Conservation (phyloP, 2,113 vertebrate genomes). For the Cynopterus brachyotis region DNA sequence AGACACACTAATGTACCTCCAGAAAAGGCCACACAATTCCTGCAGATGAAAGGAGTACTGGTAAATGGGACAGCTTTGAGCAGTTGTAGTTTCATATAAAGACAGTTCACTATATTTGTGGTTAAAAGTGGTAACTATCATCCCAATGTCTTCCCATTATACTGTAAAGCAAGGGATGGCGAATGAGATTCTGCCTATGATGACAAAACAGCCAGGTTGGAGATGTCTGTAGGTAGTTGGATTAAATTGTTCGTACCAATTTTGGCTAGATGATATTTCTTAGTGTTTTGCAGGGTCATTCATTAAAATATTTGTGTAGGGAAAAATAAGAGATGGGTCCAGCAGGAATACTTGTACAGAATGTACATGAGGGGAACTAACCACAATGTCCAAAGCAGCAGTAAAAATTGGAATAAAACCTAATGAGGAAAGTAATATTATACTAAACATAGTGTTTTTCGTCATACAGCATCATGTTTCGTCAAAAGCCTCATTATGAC, state of each 20-base stretch:
- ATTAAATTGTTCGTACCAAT: not conserved
- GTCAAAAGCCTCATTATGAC: not conserved
- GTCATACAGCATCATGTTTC: no score
- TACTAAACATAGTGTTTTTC: not conserved
- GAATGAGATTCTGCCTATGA: not conserved
- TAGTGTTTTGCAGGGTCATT: not conserved
- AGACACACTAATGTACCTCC: rapidly evolving
- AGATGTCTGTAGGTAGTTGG: rapidly evolving
- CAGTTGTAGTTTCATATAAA: not conserved
- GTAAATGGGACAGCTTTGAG: not conserved
- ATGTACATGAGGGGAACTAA: not conserved
- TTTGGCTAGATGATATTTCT: not conserved
- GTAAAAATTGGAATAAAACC: rapidly evolving
- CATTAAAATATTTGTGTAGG: not conserved
- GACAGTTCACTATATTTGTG: not conserved
- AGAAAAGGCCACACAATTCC: not conserved
- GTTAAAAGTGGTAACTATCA: not conserved
- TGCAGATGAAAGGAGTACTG: not conserved
- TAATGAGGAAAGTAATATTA: not conserved
- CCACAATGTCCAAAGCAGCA: not conserved
- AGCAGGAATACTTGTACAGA: not conserved
- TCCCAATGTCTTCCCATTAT: not conserved
- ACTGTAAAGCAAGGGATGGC: not conserved
- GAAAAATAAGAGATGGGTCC: not conserved
- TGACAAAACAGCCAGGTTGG: not conserved